Evolutionary conservation across 2,888 invertebrate genomes (phyloP).

Genomic region (Pollenia labialis): DNA sequence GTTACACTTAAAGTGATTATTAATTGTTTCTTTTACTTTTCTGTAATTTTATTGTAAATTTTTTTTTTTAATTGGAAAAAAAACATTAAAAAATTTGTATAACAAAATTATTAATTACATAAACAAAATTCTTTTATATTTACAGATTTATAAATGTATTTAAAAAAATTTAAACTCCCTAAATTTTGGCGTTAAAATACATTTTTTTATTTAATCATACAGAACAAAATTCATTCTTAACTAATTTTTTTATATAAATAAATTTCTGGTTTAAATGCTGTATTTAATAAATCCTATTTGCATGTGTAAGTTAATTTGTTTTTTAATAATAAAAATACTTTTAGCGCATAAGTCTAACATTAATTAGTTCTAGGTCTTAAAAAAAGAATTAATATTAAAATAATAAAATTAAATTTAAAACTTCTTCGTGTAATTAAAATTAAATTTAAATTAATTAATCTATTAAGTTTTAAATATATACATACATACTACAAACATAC

Average conservation of each 20-base stretch:
- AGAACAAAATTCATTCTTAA: slow-evolving; percentile 7
- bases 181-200: slow-evolving; percentile 65
- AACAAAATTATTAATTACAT: neutral
- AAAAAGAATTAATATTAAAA: slow-evolving; percentile 48
- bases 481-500: no score
- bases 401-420: slow-evolving; percentile 50
- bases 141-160: slow-evolving; percentile 61
- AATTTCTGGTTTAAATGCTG: slow-evolving; percentile 7
- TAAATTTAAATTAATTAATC: slow-evolving; percentile 74
- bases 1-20: neutral
- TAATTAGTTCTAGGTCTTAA: slow-evolving; percentile 66
- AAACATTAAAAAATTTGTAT: neutral
- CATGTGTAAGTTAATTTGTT: slow-evolving; percentile 49
- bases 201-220: slow-evolving; percentile 21
- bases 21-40: neutral
- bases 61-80: neutral
- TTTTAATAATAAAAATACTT: slow-evolving; percentile 28
- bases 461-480: slow-evolving; percentile 76
- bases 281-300: slow-evolving; percentile 18
- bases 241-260: slow-evolving; percentile 17
- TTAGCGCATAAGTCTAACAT: slow-evolving; percentile 50
- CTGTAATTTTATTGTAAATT: neutral
- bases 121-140: slow-evolving; percentile 50
- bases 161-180: slow-evolving; percentile 47
- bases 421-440: slow-evolving; percentile 51